Conservation (phyloP, 2,113 vertebrate genomes). For the Hymenochirus boettgeri region DNA sequence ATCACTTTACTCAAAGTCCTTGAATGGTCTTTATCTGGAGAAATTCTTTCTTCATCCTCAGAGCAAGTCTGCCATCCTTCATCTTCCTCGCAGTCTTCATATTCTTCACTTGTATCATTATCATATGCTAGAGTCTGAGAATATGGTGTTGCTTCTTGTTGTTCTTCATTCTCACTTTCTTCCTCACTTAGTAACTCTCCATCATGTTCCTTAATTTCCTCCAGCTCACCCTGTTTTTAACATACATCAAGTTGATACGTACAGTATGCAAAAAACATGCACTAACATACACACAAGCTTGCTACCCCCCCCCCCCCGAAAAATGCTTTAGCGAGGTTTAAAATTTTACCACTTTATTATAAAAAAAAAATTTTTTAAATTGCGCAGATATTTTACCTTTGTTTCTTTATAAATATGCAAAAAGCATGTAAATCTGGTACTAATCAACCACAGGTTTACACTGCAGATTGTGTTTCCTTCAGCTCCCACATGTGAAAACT, state of each 20-base stretch:
- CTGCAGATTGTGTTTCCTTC: no score
- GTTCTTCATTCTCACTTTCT: slow-evolving; percentile 23
- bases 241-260: not conserved
- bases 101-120: slow-evolving; percentile 52
- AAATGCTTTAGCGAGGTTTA: no score
- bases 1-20: slow-evolving; percentile 33
- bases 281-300: no score
- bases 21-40: slow-evolving; percentile 7
- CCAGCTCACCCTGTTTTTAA: slow-evolving; percentile 57
- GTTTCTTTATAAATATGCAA: no score
- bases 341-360: no score
- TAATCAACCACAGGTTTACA: no score
- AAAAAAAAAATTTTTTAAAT: no score
- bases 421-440: no score
- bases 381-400: no score
- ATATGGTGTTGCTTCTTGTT: slow-evolving; percentile 1
- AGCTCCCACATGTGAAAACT: no score
- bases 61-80: slow-evolving; percentile 86
- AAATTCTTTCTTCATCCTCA: slow-evolving; percentile 52
- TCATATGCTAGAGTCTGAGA: not conserved
- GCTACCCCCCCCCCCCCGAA: no score
- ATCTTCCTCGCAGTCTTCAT: slow-evolving; percentile 71
- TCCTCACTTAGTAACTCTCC: slow-evolving; percentile 44
- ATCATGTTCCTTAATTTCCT: not conserved
- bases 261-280: no score